Conservation (phyloP, 53 echinoderm and acorn worm genomes). For the Temnopleurus reevesii region DNA sequence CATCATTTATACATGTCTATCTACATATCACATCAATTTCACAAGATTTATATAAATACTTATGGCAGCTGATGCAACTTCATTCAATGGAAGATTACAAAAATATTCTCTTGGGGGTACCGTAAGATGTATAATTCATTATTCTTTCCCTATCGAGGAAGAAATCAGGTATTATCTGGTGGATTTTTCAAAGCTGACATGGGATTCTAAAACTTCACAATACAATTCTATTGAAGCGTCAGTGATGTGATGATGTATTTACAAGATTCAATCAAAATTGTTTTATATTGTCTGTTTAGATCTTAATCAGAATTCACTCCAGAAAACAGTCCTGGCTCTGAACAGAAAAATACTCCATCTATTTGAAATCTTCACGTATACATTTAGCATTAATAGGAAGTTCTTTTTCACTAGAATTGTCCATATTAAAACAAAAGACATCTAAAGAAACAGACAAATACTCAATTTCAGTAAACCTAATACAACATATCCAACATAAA, state of each 20-base stretch:
- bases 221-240: not conserved
- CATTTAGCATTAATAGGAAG: not conserved
- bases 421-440: not conserved
- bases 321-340: too few species aligned
- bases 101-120: slow-evolving; percentile 41
- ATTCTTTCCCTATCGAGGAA: not conserved
- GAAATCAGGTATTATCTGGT: not conserved
- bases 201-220: not conserved
- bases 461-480: slow-evolving; percentile 31
- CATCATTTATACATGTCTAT: not conserved
- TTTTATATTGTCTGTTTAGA: too few species aligned
- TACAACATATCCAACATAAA: slow-evolving; percentile 22
- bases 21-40: not conserved
- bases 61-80: not conserved
- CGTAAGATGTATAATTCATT: too few species aligned
- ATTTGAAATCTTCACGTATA: too few species aligned
- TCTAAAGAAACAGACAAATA: slow-evolving; percentile 11
- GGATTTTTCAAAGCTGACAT: slow-evolving; percentile 12
- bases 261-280: slow-evolving; percentile 8
- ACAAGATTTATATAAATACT: slow-evolving; percentile 1
- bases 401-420: not conserved
- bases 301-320: too few species aligned
- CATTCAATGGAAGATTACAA: slow-evolving; percentile 42
- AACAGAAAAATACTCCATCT: not conserved
- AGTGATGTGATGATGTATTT: not conserved